Evolutionary conservation across 1,140 invertebrate genomes (phyloP).

Genomic region (Microplitis mediator): DNA sequence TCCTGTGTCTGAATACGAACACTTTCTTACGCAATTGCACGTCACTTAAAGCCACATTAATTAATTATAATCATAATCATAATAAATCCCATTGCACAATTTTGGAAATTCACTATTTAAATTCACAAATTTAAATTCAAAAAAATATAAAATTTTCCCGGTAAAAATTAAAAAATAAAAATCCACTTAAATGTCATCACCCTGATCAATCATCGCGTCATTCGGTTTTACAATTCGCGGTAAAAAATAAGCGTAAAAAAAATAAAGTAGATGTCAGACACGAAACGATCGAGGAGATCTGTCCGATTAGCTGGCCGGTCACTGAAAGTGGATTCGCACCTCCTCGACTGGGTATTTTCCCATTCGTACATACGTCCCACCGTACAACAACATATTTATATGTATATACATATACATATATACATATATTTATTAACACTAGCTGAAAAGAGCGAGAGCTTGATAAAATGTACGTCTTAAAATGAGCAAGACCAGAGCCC

Average conservation of each 20-base stretch:
- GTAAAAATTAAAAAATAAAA: too few relatives aligned
- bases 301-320: conserved; percentile 17
- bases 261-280: background rate
- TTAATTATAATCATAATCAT: background rate
- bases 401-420: too few relatives aligned
- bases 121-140: background rate
- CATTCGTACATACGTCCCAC: too few relatives aligned
- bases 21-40: too few relatives aligned
- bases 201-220: too few relatives aligned
- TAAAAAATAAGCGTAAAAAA: background rate
- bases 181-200: too few relatives aligned
- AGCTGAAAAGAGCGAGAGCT: background rate
- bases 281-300: background rate
- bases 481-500: background rate
- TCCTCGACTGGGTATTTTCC: background rate
- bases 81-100: background rate
- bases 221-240: too few relatives aligned
- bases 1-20: too few relatives aligned
- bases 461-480: background rate
- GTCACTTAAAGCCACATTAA: too few relatives aligned
- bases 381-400: conserved; percentile 2
- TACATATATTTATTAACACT: background rate
- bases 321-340: conserved; percentile 20
- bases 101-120: background rate
- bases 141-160: too few relatives aligned